A percentile compares a stretch with the other conserved stretches of the same genome.
These are phyloP conservation scores for Tenthredo livida DNA, from an alignment of 2,888 invertebrate genomes.

Conservation along the genomic window DNA sequence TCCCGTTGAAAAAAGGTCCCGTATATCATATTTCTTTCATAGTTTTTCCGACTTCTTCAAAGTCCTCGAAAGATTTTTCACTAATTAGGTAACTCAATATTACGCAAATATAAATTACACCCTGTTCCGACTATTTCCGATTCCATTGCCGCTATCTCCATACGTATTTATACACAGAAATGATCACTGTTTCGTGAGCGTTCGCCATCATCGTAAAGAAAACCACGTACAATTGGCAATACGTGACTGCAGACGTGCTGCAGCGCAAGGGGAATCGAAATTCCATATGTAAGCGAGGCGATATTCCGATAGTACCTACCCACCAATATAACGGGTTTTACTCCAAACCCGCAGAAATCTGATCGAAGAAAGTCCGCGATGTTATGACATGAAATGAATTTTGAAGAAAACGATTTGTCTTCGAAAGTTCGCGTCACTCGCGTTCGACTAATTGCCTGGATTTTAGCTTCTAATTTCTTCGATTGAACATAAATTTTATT, in stretches of 20 bases:
- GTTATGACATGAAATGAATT: constrained; percentile 8
- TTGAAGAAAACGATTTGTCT: constrained; percentile 33
- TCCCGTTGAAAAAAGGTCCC: not conserved
- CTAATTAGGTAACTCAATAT: not conserved
- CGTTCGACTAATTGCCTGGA: constrained; percentile 24
- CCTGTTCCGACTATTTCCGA: not conserved
- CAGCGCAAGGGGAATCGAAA: not conserved
- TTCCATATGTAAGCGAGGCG: constrained; percentile 1
- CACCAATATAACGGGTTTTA: not conserved
- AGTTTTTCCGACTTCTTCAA: not conserved
- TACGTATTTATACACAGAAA: not conserved
- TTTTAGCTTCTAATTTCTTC: constrained; percentile 13
- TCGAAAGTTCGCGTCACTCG: constrained; percentile 20
- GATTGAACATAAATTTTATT: constrained; percentile 19
- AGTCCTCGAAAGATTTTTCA: not conserved
- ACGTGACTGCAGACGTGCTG: constrained; percentile 45
- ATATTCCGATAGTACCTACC: not conserved
- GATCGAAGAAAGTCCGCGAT: not conserved
- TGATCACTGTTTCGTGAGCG: constrained; percentile 7
- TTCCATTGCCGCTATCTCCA: not conserved
- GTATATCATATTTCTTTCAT: not conserved
- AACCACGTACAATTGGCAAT: constrained; percentile 41
- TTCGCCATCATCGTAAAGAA: constrained; percentile 10
- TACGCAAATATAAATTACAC: not conserved
- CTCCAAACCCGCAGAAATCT: not conserved